phyloP scores from a whole-genome alignment of 2,888 invertebrate genomes.

The Myopa testacea region DNA sequence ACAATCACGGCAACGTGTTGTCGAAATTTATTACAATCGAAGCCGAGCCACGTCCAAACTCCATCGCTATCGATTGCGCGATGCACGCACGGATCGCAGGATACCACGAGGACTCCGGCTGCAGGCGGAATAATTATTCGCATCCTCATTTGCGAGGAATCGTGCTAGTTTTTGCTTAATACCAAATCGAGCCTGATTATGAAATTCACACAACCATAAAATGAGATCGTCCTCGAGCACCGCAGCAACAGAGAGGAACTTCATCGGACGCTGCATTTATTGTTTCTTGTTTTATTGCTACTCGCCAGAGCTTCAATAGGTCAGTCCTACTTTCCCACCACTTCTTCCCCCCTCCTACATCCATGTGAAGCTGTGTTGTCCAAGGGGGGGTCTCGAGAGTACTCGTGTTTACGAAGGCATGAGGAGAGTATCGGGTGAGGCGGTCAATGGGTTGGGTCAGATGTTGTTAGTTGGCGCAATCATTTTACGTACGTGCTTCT shows the following conservation, averaged over 20 bases:
- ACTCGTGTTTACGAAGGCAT: too few relatives aligned
- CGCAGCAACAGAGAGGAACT: too few relatives aligned
- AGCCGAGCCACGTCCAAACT: not conserved
- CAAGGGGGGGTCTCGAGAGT: too few relatives aligned
- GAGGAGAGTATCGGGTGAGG: too few relatives aligned
- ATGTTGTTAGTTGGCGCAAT: not conserved
- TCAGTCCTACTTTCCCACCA: not conserved
- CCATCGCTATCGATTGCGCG: not conserved
- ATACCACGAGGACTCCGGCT: too few relatives aligned
- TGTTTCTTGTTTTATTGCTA: not conserved
- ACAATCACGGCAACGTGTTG: conserved; percentile 35
- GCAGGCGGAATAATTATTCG: conserved; percentile 45
- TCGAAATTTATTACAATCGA: conserved; percentile 40
- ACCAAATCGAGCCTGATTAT: conserved; percentile 32
- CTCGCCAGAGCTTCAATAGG: not conserved
- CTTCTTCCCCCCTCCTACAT: not conserved
- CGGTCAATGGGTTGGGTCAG: not conserved
- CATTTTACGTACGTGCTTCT: conserved; percentile 6
- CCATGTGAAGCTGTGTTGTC: too few relatives aligned
- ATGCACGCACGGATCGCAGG: too few relatives aligned
- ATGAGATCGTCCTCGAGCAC: too few relatives aligned
- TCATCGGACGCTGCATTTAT: not conserved
- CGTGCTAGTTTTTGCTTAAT: not conserved
- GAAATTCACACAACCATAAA: conserved; percentile 45
- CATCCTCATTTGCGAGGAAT: too few relatives aligned